Conservation (phyloP, 2,113 vertebrate genomes). For the Burhinus oedicnemus region DNA sequence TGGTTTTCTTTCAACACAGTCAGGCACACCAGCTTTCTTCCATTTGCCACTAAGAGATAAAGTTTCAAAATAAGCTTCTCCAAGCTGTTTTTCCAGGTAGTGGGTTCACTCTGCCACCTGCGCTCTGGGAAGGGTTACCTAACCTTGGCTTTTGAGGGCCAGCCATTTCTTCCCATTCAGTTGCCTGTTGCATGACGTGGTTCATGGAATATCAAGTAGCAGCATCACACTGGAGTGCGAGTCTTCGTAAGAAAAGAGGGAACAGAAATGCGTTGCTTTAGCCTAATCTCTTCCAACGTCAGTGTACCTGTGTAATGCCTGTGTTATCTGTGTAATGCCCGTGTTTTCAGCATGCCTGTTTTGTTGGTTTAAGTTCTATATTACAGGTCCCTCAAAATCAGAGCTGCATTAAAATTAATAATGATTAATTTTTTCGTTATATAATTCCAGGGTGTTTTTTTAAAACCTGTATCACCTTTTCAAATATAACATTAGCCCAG, state of each 20-base stretch:
- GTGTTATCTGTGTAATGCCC: neutral
- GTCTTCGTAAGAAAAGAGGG: neutral
- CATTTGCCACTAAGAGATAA: neutral
- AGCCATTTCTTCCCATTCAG: neutral
- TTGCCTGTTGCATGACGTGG: neutral
- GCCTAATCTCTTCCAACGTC: neutral
- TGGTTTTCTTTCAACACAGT: neutral
- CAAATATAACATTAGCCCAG: neutral
- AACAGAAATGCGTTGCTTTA: neutral
- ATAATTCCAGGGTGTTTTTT: neutral
- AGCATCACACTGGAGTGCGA: accelerated
- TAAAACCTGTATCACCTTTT: neutral
- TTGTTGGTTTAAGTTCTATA: neutral
- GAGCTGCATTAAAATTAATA: neutral
- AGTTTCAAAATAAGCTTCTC: neutral
- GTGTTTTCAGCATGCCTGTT: neutral
- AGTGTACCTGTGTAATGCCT: neutral
- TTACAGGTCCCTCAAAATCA: neutral
- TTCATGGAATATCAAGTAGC: neutral
- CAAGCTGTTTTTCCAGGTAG: neutral
- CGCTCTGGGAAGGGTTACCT: too few species aligned
- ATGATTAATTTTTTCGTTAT: neutral
- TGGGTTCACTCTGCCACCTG: neutral
- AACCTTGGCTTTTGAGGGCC: neutral
- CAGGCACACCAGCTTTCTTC: neutral